Evolutionary conservation across 2,113 vertebrate genomes (phyloP).

Genomic region (Gallinago undulata): DNA sequence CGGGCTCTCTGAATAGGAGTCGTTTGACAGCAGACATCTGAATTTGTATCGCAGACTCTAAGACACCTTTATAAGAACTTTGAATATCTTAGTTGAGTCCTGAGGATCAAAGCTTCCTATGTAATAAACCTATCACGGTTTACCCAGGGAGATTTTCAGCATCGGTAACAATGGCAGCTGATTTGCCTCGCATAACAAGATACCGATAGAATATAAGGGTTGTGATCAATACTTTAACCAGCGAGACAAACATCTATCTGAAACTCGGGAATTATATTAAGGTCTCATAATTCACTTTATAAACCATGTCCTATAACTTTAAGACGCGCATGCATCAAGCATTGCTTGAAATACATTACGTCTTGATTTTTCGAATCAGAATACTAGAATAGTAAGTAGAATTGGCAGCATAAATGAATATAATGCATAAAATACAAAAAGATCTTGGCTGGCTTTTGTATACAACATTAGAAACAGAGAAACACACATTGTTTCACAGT

Average conservation of each 20-base stretch:
- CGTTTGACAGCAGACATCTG: constrained; percentile 55
- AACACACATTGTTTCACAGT: constrained; percentile 38
- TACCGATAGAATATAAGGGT: not conserved
- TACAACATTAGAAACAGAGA: constrained; percentile 35
- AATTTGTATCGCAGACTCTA: constrained; percentile 53
- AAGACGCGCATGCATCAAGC: not conserved
- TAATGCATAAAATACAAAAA: constrained; percentile 42
- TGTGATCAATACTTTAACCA: constrained; percentile 44
- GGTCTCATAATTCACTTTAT: constrained; percentile 21
- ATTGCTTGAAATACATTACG: constrained; percentile 16
- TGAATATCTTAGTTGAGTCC: constrained; percentile 35
- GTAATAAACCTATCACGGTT: not conserved
- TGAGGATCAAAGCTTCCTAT: constrained; percentile 42
- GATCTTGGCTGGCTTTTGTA: constrained; percentile 38
- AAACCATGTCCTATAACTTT: constrained; percentile 3
- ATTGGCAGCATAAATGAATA: constrained; percentile 62
- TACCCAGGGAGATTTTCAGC: not conserved
- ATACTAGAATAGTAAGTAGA: constrained; percentile 17
- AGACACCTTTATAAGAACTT: constrained; percentile 46
- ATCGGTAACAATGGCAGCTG: not conserved
- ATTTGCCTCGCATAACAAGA: not conserved
- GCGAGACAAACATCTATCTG: not conserved
- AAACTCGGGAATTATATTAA: not conserved
- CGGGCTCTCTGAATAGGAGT: constrained; percentile 50
- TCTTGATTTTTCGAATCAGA: constrained; percentile 10